Conservation (phyloP, 2,888 invertebrate species). For the Tineola bisselliella region DNA sequence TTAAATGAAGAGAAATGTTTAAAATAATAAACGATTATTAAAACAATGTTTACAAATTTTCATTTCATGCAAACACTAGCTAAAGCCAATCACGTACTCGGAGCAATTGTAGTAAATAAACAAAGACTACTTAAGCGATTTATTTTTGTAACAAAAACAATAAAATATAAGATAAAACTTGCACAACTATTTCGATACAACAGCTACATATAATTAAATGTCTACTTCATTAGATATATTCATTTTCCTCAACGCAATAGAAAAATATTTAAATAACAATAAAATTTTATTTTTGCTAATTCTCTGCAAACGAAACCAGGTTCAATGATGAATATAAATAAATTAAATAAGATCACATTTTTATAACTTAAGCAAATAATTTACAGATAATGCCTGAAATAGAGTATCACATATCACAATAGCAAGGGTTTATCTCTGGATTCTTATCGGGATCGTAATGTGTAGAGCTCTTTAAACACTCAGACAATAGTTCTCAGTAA, state of each 20-base stretch:
- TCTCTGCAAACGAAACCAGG: not conserved
- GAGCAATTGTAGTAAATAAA: not conserved
- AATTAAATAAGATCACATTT: not conserved
- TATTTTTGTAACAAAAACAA: not conserved
- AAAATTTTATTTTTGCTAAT: not conserved
- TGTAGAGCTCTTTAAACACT: conserved; percentile 11
- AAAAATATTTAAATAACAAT: conserved; percentile 3
- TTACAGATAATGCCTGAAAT: not conserved
- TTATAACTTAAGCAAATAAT: conserved; percentile 3
- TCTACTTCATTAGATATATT: not conserved
- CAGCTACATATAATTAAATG: not conserved
- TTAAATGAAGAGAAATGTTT: not conserved
- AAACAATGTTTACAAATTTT: conserved; percentile 16
- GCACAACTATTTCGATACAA: not conserved
- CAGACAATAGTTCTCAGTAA: not conserved
- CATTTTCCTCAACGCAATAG: not conserved
- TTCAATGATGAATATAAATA: not conserved
- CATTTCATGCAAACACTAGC: too few relatives aligned
- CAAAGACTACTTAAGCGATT: not conserved
- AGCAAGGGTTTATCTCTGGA: not conserved
- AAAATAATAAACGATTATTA: conserved; percentile 16
- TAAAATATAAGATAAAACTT: not conserved
- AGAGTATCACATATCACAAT: not conserved
- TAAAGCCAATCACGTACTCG: too few relatives aligned
- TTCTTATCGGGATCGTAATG: conserved; percentile 4